Percentiles rank a stretch among this genome's conserved stretches.
phyloP scores from a whole-genome alignment of 30 jellyfish, hydroid and myxozoan species.

The Chrysaora quinquecirrha region DNA sequence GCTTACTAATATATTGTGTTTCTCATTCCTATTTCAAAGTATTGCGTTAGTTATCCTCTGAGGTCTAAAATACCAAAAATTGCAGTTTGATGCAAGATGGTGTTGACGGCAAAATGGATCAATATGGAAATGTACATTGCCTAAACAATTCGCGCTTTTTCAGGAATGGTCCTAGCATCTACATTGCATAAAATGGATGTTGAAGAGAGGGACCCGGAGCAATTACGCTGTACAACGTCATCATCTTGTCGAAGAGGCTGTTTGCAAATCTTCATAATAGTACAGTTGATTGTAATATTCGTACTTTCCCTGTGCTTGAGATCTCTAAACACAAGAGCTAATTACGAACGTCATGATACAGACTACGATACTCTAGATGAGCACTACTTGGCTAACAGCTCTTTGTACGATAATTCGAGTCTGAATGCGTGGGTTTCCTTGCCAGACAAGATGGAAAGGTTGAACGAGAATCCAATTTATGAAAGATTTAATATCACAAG shows the following conservation, averaged over 20 bases:
- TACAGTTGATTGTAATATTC: slow-evolving; percentile 43
- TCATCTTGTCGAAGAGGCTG: slow-evolving; percentile 62
- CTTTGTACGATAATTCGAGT: neutral
- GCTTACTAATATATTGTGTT: no score
- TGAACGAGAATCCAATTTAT: slow-evolving; percentile 62
- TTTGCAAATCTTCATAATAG: slow-evolving; percentile 22
- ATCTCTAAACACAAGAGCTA: neutral
- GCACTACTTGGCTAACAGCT: neutral
- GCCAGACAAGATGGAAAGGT: slow-evolving; percentile 38
- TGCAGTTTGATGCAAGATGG: no score
- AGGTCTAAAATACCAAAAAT: no score
- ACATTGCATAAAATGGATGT: no score
- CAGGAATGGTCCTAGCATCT: no score
- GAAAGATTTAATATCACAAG: slow-evolving; percentile 45
- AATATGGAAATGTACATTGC: no score
- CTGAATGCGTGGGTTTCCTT: slow-evolving; percentile 27
- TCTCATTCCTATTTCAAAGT: no score
- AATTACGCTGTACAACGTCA: slow-evolving; percentile 54
- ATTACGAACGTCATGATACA: neutral
- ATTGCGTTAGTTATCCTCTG: no score
- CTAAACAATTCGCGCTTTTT: no score
- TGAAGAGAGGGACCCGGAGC: slow-evolving; percentile 43
- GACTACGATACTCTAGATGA: neutral
- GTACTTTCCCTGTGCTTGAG: slow-evolving; percentile 23
- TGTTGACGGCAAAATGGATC: no score